phyloP scores from a whole-genome alignment of 2,888 invertebrate species.

The Euplexia lucipara region DNA sequence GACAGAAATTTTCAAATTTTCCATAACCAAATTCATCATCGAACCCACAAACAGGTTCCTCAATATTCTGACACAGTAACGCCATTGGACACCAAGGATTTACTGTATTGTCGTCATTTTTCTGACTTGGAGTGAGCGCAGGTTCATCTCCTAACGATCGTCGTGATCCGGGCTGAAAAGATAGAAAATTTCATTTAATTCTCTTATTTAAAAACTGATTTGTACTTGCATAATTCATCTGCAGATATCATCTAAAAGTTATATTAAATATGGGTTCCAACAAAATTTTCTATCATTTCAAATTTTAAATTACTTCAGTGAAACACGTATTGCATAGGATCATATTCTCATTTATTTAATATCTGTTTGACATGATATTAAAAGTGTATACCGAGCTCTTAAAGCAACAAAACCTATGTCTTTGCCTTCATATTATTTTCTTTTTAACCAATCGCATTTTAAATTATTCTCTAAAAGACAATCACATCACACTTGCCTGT shows the following conservation, averaged over 20 bases:
- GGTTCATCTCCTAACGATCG: conserved; percentile 64
- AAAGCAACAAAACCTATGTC: neutral
- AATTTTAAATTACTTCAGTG: conserved; percentile 18
- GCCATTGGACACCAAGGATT: conserved; percentile 79
- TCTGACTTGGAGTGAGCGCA: conserved; percentile 37
- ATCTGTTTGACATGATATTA: neutral
- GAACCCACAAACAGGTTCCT: conserved; percentile 75
- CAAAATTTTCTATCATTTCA: conserved; percentile 63
- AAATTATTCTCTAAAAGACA: conserved; percentile 32
- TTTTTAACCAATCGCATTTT: neutral
- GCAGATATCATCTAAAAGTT: neutral
- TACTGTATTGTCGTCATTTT: conserved; percentile 45
- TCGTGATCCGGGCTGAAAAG: conserved; percentile 71
- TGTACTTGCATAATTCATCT: neutral
- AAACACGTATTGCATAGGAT: conserved; percentile 34
- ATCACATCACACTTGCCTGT: conserved; percentile 65
- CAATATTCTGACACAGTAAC: conserved; percentile 71
- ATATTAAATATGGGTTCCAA: neutral
- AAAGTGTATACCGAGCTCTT: conserved; percentile 33
- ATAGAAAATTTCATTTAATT: conserved; percentile 57
- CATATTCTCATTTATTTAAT: conserved; percentile 45
- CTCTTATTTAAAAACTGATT: neutral
- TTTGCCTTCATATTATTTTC: neutral
- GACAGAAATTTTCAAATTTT: conserved; percentile 81
- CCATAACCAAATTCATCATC: conserved; percentile 81